Evolutionary conservation across 2,113 vertebrate genomes (phyloP).

Genomic region (Ceratotherium simum): DNA sequence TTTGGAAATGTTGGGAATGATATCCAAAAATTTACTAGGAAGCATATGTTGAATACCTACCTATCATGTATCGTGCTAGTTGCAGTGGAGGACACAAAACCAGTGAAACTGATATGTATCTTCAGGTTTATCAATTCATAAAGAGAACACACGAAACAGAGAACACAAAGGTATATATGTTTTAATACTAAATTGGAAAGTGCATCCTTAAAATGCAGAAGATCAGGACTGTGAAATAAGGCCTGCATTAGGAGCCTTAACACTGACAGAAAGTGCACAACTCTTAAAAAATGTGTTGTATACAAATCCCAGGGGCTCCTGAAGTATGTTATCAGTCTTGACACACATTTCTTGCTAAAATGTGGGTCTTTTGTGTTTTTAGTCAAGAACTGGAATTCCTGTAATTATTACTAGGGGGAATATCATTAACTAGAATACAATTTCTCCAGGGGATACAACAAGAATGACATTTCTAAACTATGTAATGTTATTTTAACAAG

Average conservation of each 20-base stretch:
- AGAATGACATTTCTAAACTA: conserved; percentile 57
- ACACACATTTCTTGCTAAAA: conserved; percentile 56
- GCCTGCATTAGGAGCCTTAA: background rate
- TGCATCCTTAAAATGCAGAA: background rate
- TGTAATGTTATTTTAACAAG: conserved; percentile 58
- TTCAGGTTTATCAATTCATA: background rate
- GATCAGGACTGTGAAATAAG: background rate
- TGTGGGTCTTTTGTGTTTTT: conserved; percentile 55
- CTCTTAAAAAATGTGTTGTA: conserved; percentile 42
- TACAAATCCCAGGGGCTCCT: conserved; percentile 11
- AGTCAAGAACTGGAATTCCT: conserved; percentile 59
- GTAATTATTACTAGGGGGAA: conserved; percentile 60
- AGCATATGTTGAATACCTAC: background rate
- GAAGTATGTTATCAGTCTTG: conserved; percentile 29
- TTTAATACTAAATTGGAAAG: background rate
- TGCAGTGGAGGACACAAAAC: background rate
- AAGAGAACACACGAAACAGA: background rate
- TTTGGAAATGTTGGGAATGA: background rate
- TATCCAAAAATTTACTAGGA: background rate
- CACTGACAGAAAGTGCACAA: background rate
- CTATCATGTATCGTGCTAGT: background rate
- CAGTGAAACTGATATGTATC: background rate
- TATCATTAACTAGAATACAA: conserved; percentile 48
- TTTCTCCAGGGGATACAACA: conserved; percentile 52
- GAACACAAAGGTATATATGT: background rate